Evolutionary conservation across 2,113 vertebrate species (phyloP).

Genomic region (Mesitornis unicolor): DNA sequence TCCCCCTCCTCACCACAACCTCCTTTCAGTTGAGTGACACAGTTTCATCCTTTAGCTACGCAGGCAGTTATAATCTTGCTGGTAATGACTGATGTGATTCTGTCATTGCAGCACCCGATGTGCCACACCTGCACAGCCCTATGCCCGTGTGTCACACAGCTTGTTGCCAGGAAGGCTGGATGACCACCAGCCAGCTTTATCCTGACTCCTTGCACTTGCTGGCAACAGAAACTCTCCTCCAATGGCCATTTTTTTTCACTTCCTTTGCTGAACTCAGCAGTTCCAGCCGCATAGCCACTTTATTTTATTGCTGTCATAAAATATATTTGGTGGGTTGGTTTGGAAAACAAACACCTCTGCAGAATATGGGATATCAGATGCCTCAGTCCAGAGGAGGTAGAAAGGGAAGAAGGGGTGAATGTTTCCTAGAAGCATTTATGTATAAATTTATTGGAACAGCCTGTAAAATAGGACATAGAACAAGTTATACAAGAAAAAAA

Average conservation of each 20-base stretch:
- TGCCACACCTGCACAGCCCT: background rate
- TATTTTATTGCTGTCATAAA: slow-evolving; percentile 28
- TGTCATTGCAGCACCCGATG: background rate
- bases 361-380: background rate
- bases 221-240: background rate
- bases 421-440: background rate
- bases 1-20: too few species aligned
- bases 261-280: slow-evolving; percentile 9
- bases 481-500: background rate
- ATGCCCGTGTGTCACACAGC: too few species aligned
- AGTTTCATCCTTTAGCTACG: background rate
- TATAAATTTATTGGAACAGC: background rate
- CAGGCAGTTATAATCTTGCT: background rate
- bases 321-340: background rate
- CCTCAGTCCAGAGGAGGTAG: background rate
- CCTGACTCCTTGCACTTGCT: background rate
- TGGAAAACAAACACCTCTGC: background rate
- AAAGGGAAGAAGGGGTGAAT: background rate
- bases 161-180: fast-evolving
- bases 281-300: background rate
- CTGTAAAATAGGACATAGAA: background rate
- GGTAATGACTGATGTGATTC: background rate
- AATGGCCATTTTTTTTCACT: background rate
- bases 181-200: background rate
- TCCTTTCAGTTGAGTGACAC: too few species aligned